Base-by-base conservation (phyloP, 2,888 invertebrate species). In the Pecten maximus region DNA sequence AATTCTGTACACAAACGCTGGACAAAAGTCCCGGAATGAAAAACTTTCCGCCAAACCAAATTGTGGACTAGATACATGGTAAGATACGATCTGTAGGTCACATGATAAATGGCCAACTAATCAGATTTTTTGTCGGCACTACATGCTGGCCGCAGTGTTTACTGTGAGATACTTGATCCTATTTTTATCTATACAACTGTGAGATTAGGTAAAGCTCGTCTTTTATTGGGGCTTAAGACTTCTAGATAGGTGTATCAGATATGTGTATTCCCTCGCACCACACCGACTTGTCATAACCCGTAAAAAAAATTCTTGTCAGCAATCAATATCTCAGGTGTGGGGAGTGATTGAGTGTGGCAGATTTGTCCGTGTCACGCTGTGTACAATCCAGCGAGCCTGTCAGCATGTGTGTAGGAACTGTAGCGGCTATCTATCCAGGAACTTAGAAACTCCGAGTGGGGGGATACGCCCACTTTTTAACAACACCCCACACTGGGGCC, bases 121-220 rank as follows among this genome's bases (percentile, higher is more conserved):
- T 74, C 74, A 74, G 74, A 74, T 74, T 74, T 74, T 74, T 74
- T 74, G 35, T 74, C 28, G 28, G 35, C 74, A 6, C 74, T 74
- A 74, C 74, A 74, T 35, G 35, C 74, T 28, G 35, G 35, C 74
- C 74, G 0, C 23, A 35, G 23, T 74, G 74, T 74, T 74, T 74
- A 60, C 74, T 74, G 74, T 74, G 12, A 74, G 74, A 28, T 35
- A 74, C 74, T 74, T 74, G 74, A 74, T 28, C 74, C 74, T 74
- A 35, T 74, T 74, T 74, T 10, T 74, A 74, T 74, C 74, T 74
- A 35, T 74, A 74, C 74, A 35, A 74, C 74, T 23, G 35, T 8
- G 74, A 74, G 74, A 74, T 74, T 74, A 74, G 74, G 74, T 74
- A 74, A 74, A 74, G 74, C 74, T 74, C 74, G 35, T 74, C 74